Percentiles rank a stretch among this genome's conserved stretches.
phyloP scores from a whole-genome alignment of 1,140 invertebrate species.

The Sminthurides bifidus region DNA sequence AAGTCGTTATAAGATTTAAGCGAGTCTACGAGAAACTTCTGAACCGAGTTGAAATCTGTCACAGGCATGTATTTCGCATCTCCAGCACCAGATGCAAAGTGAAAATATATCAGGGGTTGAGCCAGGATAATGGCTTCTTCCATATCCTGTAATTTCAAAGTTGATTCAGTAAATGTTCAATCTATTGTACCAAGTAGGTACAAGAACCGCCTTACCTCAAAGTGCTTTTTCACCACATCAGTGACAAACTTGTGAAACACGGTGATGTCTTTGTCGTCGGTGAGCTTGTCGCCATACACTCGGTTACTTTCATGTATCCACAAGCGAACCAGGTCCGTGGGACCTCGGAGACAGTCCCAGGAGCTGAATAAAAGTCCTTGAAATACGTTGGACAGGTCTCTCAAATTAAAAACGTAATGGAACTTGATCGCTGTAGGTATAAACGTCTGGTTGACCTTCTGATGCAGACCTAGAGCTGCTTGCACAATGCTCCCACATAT shows the following conservation, averaged over 20 bases:
- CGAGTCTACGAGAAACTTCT: conserved; percentile 73
- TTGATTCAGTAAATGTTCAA: not conserved
- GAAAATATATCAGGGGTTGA: conserved; percentile 80
- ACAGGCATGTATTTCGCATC: conserved; percentile 90
- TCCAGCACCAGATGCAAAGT: conserved; percentile 86
- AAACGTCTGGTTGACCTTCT: conserved; percentile 46
- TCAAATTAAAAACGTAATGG: conserved; percentile 90
- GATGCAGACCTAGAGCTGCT: conserved; percentile 70
- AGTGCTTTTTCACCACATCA: conserved; percentile 84
- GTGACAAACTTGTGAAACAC: conserved; percentile 73
- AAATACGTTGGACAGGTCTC: conserved; percentile 86
- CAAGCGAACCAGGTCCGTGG: conserved; percentile 69
- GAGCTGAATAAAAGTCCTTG: conserved; percentile 80
- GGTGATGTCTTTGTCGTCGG: conserved; percentile 83
- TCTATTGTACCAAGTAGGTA: not conserved
- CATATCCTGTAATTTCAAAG: conserved; percentile 42
- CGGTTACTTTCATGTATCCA: conserved; percentile 88
- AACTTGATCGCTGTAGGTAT: conserved; percentile 76
- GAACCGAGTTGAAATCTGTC: conserved; percentile 59
- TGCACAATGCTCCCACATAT: conserved; percentile 57
- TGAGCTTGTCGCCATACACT: conserved; percentile 86
- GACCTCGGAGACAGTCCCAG: conserved; percentile 68
- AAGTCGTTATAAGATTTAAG: conserved; percentile 89
- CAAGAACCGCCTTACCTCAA: conserved; percentile 48
- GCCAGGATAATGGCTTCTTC: conserved; percentile 72